Evolutionary conservation across 2,797 vertebrate genomes (phyloP), one percentile per base, ranked within the genome.

Genomic region (Hozukius guyotensis): DNA sequence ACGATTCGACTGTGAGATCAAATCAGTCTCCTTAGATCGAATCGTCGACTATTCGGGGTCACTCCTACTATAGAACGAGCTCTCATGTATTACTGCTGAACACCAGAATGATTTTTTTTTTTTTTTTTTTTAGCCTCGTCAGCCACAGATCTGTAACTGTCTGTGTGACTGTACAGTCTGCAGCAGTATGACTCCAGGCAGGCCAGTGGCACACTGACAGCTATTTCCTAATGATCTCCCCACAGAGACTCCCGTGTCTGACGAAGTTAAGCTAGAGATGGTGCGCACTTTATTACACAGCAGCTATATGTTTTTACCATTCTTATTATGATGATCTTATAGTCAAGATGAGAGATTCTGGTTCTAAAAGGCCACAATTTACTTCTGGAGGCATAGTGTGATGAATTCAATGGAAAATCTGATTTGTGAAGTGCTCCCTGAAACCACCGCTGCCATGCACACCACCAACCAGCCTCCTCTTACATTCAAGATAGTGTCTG

Each of bases 161-260:
- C 74, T 83, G 71, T 38, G 61, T 74, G 60, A 79, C 69, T 72
- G 53, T 69, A 69, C 75, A 83, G 78, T 76, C 59, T 57, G 88
- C 61, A 75, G 76, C 80, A 82, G 73, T 31, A 38, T 78, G 81
- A 89, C 86, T 92, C n/a, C 78, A 84, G 84, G 87, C 85, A 74
- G 74, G 77, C 69, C 80, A 79, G 68, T 75, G 72, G 78, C 82
- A 78, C 14, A 74, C 85, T 86, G 84, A 86, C 87, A 87, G 84
- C 78, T 72, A 65, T 77, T 75, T 82, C 78, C 77, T 89, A 89
- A 91, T 89, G 87, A 91, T 60, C 77, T 81, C 77, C 81, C 88
- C 20, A 70, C 61, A 84, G 84, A 84, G 82, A 81, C 62, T 60
- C 55, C 55, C 13, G 24, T 55, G 57, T 81, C 62, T 82, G 75